Evolutionary conservation across 2,888 invertebrate species (phyloP), one percentile per base, ranked within the genome.

Genomic region (Mythimna impura): DNA sequence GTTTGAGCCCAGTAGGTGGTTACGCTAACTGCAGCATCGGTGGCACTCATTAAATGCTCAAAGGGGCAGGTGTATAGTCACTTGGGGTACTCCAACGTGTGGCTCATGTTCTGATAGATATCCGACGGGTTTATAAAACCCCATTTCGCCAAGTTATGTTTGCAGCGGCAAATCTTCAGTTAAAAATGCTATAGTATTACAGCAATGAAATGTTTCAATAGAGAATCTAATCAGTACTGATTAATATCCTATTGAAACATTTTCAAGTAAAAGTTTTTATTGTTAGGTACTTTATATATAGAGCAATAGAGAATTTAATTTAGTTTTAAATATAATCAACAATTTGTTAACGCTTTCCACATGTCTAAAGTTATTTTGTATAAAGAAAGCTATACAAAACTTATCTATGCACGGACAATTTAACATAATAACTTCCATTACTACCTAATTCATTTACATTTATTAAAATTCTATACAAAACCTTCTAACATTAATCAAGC

Each of bases 401-500:
- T n/a, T 40, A 50, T 55, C 0, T 20, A 62, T 25, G n/a, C 30
- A 71, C 12, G 7, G 5, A n/a, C 0, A 43, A 64, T 62, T 57
- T 52, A 52, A 55, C 65, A 62, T 25, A 20, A 52, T 40, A 60
- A 50, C 10, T 66, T 63, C 58, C 20, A 66, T 63, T 30, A 22
- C 8, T 14, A 25, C 22, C n/a, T 14, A 17, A 8, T 4, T 34
- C 34, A 22, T n/a, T 22, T 30, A 55, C 30, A 76, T 71, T 67
- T n/a, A 58, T 58, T 22, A 63, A 73, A 50, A 17, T 47, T 34
- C 7, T 22, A 17, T 30, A 52, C 54, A 55, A 65, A 68, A 22
- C 52, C 12, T 10, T 20, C 58, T 30, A n/a, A 54, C 57, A 70
- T 73, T 43, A 64, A 66, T 76, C 73, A 68, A 66, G 36, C 50